A percentile compares a stretch with the other conserved stretches of the same genome.
phyloP scores from a whole-genome alignment of 2,113 vertebrate genomes.

The Chroicocephalus ridibundus region DNA sequence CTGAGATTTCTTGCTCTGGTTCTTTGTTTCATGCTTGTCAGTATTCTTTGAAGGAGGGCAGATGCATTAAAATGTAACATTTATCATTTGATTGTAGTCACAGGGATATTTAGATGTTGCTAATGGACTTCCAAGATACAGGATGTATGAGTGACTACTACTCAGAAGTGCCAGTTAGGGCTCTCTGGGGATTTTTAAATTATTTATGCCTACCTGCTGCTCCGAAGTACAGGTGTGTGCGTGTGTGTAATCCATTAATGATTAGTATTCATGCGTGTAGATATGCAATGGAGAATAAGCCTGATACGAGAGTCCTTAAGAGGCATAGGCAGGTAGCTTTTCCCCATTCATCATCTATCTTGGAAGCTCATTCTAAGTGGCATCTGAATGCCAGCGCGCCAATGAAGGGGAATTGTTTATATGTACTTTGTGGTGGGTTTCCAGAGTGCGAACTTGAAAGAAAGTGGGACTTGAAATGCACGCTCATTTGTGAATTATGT shows the following conservation, averaged over 20 bases:
- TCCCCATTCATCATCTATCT: not conserved
- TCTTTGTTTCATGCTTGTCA: conserved; percentile 11
- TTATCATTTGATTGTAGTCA: not conserved
- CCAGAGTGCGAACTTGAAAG: conserved; percentile 70
- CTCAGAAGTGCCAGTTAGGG: not conserved
- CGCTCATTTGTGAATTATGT: conserved; percentile 78
- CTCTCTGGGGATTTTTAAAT: not conserved
- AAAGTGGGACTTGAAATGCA: conserved; percentile 67
- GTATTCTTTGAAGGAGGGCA: not conserved
- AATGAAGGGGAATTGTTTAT: conserved; percentile 38
- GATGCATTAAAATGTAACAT: not conserved
- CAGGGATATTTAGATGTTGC: not conserved
- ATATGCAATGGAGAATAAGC: not conserved
- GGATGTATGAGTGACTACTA: not conserved
- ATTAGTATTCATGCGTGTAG: not conserved
- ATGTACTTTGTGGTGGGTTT: conserved; percentile 42
- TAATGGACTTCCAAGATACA: conserved; percentile 3
- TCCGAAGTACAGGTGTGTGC: not conserved
- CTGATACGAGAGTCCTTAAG: not conserved
- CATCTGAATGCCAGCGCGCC: not conserved
- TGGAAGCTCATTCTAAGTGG: conserved; percentile 2
- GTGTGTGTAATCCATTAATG: not conserved
- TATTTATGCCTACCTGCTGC: conserved; percentile 27
- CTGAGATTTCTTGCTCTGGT: not conserved
- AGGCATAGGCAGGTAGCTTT: conserved; percentile 23